Conservation (phyloP, 2,888 invertebrate genomes). For the Trichogramma dendrolimi region DNA sequence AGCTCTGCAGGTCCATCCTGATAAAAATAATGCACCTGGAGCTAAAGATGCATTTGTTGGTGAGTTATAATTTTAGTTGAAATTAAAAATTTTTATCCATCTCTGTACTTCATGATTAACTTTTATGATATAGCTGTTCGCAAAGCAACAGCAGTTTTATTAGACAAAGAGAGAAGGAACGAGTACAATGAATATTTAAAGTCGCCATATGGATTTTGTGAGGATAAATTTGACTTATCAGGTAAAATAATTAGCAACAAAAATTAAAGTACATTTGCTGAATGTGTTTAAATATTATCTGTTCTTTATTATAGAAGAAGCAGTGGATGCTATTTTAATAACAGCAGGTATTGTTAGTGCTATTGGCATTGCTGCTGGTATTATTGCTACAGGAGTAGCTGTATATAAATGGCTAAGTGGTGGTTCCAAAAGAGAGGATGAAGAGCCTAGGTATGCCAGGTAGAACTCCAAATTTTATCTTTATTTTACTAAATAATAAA, state of each 20-base stretch:
- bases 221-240: constrained; percentile 21
- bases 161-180: constrained; percentile 20
- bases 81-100: not conserved
- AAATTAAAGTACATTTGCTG: not conserved
- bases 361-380: constrained; percentile 23
- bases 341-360: constrained; percentile 16
- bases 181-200: constrained; percentile 18
- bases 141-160: constrained; percentile 20
- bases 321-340: constrained; percentile 14
- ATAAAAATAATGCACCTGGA: constrained; percentile 24
- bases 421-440: constrained; percentile 6
- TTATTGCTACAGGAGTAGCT: not conserved
- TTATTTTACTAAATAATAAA: no score
- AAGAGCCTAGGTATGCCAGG: constrained; percentile 18
- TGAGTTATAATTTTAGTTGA: not conserved
- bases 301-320: constrained; percentile 16
- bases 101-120: not conserved
- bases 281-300: not conserved
- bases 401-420: constrained; percentile 12
- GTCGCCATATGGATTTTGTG: constrained; percentile 8
- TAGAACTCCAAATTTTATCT: not conserved
- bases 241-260: constrained; percentile 5
- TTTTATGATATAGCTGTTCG: constrained; percentile 13
- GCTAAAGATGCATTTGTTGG: constrained; percentile 24
- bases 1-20: constrained; percentile 22